phyloP scores from a whole-genome alignment of 1,140 invertebrate genomes.

The Zaprionus ornatus region DNA sequence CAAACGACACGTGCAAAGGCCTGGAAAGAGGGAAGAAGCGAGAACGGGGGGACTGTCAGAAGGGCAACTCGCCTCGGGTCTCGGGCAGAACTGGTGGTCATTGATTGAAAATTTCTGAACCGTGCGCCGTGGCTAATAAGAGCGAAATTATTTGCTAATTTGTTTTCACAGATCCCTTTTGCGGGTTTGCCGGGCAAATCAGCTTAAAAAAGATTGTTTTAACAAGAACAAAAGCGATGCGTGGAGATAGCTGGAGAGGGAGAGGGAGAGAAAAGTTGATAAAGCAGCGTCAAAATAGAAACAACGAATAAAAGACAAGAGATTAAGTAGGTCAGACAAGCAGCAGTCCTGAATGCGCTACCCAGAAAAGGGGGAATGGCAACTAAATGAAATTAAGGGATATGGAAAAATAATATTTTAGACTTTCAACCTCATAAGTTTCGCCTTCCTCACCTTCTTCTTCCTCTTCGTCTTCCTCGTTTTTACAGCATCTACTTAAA shows the following conservation, averaged over 20 bases:
- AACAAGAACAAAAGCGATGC: slow-evolving; percentile 42
- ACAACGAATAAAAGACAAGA: slow-evolving; percentile 11
- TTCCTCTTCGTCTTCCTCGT: no score
- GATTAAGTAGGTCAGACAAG: slow-evolving; percentile 28
- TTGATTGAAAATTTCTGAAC: slow-evolving; percentile 64
- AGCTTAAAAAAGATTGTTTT: slow-evolving; percentile 61
- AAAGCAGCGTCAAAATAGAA: slow-evolving; percentile 55
- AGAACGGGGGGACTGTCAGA: neutral
- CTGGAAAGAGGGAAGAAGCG: neutral
- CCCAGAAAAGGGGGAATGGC: neutral
- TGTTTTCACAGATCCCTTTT: slow-evolving; percentile 51
- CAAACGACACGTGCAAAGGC: slow-evolving; percentile 52
- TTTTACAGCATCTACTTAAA: neutral
- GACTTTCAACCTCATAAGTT: neutral
- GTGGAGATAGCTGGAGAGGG: slow-evolving; percentile 18
- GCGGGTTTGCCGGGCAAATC: slow-evolving; percentile 40
- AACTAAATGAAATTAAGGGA: neutral
- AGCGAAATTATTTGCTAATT: slow-evolving; percentile 74
- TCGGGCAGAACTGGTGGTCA: slow-evolving; percentile 16
- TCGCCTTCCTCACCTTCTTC: no score
- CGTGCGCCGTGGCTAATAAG: slow-evolving; percentile 56
- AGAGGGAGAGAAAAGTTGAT: slow-evolving; percentile 51
- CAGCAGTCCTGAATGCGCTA: slow-evolving; percentile 17
- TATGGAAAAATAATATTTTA: slow-evolving; percentile 1
- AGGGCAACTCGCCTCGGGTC: neutral